These are phyloP conservation scores for Myrmecobius fasciatus DNA, from an alignment of 2,113 vertebrate species.

Conservation along the genomic window DNA sequence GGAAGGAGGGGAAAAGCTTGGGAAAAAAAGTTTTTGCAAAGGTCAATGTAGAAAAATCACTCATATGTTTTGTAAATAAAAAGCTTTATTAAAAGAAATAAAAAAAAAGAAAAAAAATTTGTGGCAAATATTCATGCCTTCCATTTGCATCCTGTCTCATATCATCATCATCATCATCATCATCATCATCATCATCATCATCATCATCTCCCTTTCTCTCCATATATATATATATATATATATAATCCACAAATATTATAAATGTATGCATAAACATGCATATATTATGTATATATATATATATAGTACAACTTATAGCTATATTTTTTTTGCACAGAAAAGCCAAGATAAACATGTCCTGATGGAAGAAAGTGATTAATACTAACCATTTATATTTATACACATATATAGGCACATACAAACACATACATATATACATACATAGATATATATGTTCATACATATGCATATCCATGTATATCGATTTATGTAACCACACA, in stretches of 20 bases:
- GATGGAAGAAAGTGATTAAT: not conserved
- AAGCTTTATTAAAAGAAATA: no score
- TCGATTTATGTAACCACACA: not conserved
- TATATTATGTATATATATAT: not conserved
- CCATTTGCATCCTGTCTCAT: not conserved
- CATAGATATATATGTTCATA: not conserved
- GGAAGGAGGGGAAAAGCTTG: no score
- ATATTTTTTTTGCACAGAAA: not conserved
- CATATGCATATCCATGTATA: not conserved
- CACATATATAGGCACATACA: no score
- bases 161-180: not conserved
- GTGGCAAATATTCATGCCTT: not conserved
- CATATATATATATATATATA: no score
- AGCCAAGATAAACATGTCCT: not conserved
- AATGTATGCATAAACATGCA: not conserved
- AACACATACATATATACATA: not conserved
- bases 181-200: no score
- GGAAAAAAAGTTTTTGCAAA: no score
- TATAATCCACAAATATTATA: not conserved
- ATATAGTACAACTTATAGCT: not conserved
- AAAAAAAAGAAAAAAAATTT: no score
- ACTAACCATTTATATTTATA: not conserved
- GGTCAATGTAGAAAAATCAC: no score
- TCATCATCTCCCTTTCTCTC: not conserved
- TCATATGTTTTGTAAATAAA: no score